Evolutionary conservation across 2,888 invertebrate species (phyloP), one percentile per base, ranked within the genome.

Genomic region (Xestia rhomboidea): DNA sequence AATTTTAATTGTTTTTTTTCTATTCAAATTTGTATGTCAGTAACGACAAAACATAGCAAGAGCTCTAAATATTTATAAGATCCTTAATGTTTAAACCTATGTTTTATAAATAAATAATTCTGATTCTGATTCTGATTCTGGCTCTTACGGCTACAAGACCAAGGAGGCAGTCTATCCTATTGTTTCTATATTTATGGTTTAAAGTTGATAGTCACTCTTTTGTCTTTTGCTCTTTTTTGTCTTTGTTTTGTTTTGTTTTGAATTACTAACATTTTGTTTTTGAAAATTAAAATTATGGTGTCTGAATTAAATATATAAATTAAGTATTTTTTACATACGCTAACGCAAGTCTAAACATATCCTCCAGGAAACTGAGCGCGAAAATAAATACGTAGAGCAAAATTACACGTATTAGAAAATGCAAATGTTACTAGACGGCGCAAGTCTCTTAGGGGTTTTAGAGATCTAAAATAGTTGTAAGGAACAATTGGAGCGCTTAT

Each of bases 351-450:
- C n/a, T 46, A 5, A 62, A 60, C 27, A 44, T 10, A 54, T 0
- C 4, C 21, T 34, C 15, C 49, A 82, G 38, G 18, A 44, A 64
- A 68, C 30, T 51, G 34, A 41, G 41, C 38, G 24, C 5, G 1
- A 76, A 68, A 82, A 82, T 82, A 74, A 75, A 74, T 24, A 68
- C 30, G 75, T 49, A 13, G 44, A 81, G 11, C 66, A 54, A 83
- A 70, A 83, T 67, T 77, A 70, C 30, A 78, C 57, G 64, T 41
- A 72, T 72, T 38, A 71, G 44, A 57, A 74, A 77, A 85, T 82
- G 77, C 44, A 49, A 77, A 83, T 74, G 69, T 77, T 51, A 76
- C 38, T 73, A 73, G 46, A 62, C 51, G n/a, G 46, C 21, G 13
- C 73, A 27, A 62, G 68, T 73, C 70, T 77, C 85, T 49, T 27